Base-by-base conservation (phyloP, 2,113 vertebrate genomes). In the Eira barbara region DNA sequence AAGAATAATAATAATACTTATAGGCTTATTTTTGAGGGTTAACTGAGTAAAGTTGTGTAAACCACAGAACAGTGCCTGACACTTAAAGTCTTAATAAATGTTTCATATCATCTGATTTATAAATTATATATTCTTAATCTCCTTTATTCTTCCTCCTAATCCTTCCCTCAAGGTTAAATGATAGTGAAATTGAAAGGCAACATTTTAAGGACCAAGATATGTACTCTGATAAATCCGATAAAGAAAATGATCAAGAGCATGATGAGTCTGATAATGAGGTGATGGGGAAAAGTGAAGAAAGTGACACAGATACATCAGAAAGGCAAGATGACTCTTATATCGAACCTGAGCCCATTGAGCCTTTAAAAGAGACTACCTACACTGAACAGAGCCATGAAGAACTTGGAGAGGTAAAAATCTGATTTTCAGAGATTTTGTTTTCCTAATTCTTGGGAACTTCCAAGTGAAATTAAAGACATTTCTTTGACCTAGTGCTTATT, bases 171-270 rank as follows among this genome's bases (percentile, higher is more conserved):
- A 99, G 99, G 98, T 99, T 99, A 97, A 99, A 99, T 84, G 99
- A 99, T 97, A 99, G 99, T 80, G 99, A 99, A 98, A 98, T 99
- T 86, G 99, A 99, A 98, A 98, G 98, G 39, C 99, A 99, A 91
- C 99, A 99, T 87, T 99, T 99, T 97, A 99, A 99, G 98, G 99
- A 99, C 98, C 99, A 99, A 36, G 99, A 99, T 98, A 98, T 99
- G 55, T 99, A 99, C 98, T 99, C 99, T 4, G 99, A 99, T 98
- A 99, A 99, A 97, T 99, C 99, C 0, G 99, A 99, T 98, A 99
- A 99, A 93, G 99, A 99, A 98, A 99, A 99, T 23, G 99, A 99
- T 94, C 99, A 99, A 87, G 99, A 99, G 91, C 99, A 99, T 0
- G 99, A 99, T 96, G 99, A 99, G 73, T 99, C 99, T 3, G 99